Evolutionary conservation across 2,888 invertebrate genomes (phyloP).

Genomic region (Himalopsyche anomala): DNA sequence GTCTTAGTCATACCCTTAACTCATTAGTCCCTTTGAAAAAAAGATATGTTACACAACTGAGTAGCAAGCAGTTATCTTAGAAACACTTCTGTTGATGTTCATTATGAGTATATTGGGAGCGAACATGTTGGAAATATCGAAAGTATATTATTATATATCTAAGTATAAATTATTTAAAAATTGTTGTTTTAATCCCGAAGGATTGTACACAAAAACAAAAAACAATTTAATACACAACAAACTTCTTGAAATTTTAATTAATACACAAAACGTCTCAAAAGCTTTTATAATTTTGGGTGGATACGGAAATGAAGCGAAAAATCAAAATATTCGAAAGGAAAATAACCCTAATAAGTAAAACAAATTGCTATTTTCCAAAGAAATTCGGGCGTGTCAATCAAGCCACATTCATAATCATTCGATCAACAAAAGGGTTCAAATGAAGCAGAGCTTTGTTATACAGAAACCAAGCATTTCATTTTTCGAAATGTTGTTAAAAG

Average conservation of each 20-base stretch:
- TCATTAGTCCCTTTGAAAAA: too few relatives aligned
- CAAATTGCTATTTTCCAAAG: constrained; percentile 36
- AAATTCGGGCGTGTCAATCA: constrained; percentile 2
- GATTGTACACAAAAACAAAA: not conserved
- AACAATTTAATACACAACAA: not conserved
- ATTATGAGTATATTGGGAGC: too few relatives aligned
- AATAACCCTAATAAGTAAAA: not conserved
- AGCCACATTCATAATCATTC: constrained; percentile 12
- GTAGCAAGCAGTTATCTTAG: too few relatives aligned
- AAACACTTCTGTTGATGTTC: too few relatives aligned
- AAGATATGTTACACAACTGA: too few relatives aligned
- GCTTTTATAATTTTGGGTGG: not conserved
- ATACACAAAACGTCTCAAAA: not conserved
- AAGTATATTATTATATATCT: too few relatives aligned
- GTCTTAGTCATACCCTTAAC: too few relatives aligned
- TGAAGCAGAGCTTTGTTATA: constrained; percentile 32
- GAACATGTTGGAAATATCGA: too few relatives aligned
- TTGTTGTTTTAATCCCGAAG: too few relatives aligned
- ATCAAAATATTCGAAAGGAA: not conserved
- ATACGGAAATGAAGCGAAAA: not conserved
- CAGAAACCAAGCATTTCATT: not conserved
- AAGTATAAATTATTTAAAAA: too few relatives aligned
- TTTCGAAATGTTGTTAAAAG: not conserved
- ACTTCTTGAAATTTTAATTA: not conserved
- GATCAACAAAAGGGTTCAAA: constrained; percentile 32